Evolutionary conservation across 2,113 vertebrate species (phyloP).

Genomic region (Mandrillus leucophaeus): DNA sequence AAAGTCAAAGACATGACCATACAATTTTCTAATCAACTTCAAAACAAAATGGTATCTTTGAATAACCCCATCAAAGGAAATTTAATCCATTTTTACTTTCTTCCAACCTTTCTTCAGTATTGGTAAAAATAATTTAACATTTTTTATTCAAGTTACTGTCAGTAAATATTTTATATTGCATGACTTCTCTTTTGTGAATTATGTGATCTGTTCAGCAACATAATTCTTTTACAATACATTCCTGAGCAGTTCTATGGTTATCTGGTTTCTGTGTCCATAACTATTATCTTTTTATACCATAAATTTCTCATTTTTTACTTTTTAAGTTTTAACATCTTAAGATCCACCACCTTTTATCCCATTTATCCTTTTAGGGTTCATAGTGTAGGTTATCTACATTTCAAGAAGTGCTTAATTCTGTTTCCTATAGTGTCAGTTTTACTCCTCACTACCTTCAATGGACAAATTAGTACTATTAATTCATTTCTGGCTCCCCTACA

Average conservation of each 20-base stretch:
- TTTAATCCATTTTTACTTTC: background rate
- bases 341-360: background rate
- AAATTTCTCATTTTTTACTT: background rate
- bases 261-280: background rate
- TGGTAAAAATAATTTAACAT: slow-evolving; percentile 8
- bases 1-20: background rate
- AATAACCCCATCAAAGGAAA: background rate
- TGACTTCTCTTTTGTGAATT: background rate
- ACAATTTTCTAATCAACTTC: background rate
- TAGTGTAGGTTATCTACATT: background rate
- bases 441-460: background rate
- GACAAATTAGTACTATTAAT: background rate
- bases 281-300: background rate
- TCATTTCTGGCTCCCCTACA: background rate
- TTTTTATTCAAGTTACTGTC: background rate
- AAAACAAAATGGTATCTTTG: background rate
- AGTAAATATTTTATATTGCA: background rate
- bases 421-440: background rate
- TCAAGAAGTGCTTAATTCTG: background rate
- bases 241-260: background rate
- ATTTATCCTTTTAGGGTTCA: background rate
- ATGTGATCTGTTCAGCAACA: background rate
- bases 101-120: background rate
- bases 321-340: background rate
- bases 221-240: background rate